Conservation (phyloP, 64 coral and sea anemone genomes). For the Stichodactyla mertensii region DNA sequence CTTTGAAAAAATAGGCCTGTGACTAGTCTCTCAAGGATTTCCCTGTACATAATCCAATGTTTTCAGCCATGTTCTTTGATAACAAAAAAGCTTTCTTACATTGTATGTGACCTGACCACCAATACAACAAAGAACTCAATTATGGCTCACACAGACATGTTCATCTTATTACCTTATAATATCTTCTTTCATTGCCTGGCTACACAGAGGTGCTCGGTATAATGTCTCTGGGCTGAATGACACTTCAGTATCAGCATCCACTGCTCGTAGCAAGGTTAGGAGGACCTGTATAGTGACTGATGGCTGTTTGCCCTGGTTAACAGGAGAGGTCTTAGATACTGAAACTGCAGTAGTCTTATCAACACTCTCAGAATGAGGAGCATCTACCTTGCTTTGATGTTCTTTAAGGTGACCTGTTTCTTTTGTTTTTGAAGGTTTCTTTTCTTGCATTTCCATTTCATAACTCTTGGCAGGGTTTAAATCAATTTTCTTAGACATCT, state of each 20-base stretch:
- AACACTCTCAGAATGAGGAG: background rate
- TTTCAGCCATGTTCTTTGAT: too few relatives aligned
- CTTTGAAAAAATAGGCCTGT: too few relatives aligned
- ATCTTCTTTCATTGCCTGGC: constrained; percentile 64
- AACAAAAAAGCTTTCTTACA: too few relatives aligned
- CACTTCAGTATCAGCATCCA: constrained; percentile 81
- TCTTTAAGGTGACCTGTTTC: background rate
- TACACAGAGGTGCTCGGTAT: constrained; percentile 60
- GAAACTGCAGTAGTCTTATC: background rate
- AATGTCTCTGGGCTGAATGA: constrained; percentile 86
- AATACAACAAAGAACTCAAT: too few relatives aligned
- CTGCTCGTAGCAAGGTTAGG: constrained; percentile 40
- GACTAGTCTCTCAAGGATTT: too few relatives aligned
- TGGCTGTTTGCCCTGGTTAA: background rate
- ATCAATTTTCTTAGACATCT: background rate
- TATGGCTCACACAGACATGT: too few relatives aligned
- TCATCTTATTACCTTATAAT: constrained; percentile 53
- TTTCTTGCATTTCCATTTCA: background rate
- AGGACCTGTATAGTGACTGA: constrained; percentile 44
- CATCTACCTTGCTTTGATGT: background rate
- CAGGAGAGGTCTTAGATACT: background rate
- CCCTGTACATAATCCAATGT: background rate
- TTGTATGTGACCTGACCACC: too few relatives aligned
- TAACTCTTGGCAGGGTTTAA: background rate
- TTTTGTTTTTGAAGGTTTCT: background rate